These are phyloP conservation scores for Pyrgus malvae DNA, from an alignment of 2,888 invertebrate genomes.

Conservation along the genomic window DNA sequence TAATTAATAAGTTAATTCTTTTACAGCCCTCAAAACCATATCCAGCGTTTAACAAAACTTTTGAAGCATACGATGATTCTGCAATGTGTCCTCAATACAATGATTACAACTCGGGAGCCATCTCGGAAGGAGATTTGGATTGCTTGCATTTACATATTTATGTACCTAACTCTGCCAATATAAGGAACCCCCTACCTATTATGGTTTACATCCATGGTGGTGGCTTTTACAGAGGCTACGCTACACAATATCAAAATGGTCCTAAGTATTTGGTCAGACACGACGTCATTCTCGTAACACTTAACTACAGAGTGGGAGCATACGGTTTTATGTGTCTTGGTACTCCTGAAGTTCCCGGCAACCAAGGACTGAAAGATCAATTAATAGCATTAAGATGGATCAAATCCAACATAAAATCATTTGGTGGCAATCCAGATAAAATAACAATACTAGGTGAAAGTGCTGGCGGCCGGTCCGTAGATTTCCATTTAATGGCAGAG, in stretches of 20 bases:
- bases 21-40: conserved; percentile 45
- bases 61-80: conserved; percentile 50
- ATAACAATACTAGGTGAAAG: conserved; percentile 54
- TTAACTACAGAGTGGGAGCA: conserved; percentile 54
- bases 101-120: conserved; percentile 33
- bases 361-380: conserved; percentile 62
- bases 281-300: conserved; percentile 51
- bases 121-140: conserved; percentile 46
- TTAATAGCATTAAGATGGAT: conserved; percentile 53
- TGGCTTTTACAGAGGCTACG: conserved; percentile 41
- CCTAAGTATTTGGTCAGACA: conserved; percentile 51
- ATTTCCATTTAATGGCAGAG: conserved; percentile 49
- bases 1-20: no score
- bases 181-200: conserved; percentile 47
- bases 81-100: conserved; percentile 50
- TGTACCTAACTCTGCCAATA: conserved; percentile 44
- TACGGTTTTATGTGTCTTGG: conserved; percentile 62
- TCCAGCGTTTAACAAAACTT: conserved; percentile 43
- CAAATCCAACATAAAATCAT: conserved; percentile 50
- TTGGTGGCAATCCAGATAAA: conserved; percentile 52
- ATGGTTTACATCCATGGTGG: conserved; percentile 57
- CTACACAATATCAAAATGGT: conserved; percentile 39
- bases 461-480: conserved; percentile 51
- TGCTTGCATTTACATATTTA: conserved; percentile 54
- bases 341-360: conserved; percentile 51